Conservation (phyloP, 2,888 invertebrate species). For the Resseliella maxima region DNA sequence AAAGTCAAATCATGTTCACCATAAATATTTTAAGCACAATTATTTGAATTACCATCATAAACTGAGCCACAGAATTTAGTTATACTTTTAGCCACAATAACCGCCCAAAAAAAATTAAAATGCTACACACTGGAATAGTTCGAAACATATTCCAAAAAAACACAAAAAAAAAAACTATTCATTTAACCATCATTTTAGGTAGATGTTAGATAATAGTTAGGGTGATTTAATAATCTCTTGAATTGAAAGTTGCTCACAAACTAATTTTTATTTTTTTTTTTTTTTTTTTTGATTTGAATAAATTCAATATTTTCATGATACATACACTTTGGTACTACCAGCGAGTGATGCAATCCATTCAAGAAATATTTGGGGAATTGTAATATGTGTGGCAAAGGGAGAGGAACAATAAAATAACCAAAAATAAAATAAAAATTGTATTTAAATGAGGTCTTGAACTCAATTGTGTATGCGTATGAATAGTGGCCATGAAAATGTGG, state of each 20-base stretch:
- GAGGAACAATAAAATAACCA: neutral
- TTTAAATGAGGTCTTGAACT: neutral
- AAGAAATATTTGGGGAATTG: neutral
- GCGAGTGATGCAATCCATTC: neutral
- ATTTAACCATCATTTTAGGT: too few relatives aligned
- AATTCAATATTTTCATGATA: neutral
- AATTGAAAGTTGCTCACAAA: slow-evolving; percentile 23
- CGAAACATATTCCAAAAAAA: neutral
- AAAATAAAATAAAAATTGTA: neutral
- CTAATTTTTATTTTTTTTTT: neutral
- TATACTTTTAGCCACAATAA: too few relatives aligned
- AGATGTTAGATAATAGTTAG: neutral
- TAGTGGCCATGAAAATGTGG: neutral
- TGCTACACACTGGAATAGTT: neutral
- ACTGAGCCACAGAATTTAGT: neutral
- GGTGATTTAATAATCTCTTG: neutral
- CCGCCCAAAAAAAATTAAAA: too few relatives aligned
- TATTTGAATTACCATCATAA: neutral
- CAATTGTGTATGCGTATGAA: slow-evolving; percentile 3
- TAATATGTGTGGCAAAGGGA: neutral
- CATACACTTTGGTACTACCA: slow-evolving; percentile 28
- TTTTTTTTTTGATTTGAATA: too few relatives aligned
- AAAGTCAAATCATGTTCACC: neutral
- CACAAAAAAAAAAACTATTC: too few relatives aligned
- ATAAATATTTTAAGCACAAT: neutral